These are phyloP conservation scores for Corythornis leucogaster DNA, from an alignment of 2,797 vertebrate genomes.

Conservation along the genomic window DNA sequence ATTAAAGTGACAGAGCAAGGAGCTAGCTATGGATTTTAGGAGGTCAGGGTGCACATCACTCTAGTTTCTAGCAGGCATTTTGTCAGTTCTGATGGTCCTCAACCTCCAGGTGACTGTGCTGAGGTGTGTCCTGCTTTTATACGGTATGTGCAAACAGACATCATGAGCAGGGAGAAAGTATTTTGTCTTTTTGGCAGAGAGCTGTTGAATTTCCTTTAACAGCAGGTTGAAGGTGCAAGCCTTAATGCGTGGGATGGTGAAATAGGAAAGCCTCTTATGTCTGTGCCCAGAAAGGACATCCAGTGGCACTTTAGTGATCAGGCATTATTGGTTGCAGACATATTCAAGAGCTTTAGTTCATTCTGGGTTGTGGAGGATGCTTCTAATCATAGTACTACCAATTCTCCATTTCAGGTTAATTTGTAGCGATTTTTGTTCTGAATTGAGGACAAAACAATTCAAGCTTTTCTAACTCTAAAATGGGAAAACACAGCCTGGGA, in stretches of 20 bases:
- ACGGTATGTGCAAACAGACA: background rate
- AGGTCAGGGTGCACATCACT: background rate
- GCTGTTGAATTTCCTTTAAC: background rate
- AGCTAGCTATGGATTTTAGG: background rate
- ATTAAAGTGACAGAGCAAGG: background rate
- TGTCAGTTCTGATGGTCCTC: background rate
- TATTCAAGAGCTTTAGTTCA: background rate
- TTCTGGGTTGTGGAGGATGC: background rate
- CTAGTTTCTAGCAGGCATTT: background rate
- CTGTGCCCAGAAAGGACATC: background rate
- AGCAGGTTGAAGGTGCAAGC: background rate
- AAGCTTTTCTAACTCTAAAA: background rate
- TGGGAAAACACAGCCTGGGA: background rate
- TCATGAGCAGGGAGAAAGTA: background rate
- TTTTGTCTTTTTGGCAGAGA: background rate
- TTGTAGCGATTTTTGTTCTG: background rate
- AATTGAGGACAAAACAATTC: background rate
- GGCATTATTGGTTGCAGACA: background rate
- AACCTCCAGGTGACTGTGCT: background rate
- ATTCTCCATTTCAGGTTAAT: background rate
- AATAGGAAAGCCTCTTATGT: background rate
- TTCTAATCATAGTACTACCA: background rate
- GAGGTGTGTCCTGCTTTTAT: background rate
- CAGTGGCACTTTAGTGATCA: background rate
- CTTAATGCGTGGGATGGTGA: background rate